These are phyloP conservation scores for Stenodema calcarata DNA, from an alignment of 2,888 invertebrate genomes.

Conservation along the genomic window DNA sequence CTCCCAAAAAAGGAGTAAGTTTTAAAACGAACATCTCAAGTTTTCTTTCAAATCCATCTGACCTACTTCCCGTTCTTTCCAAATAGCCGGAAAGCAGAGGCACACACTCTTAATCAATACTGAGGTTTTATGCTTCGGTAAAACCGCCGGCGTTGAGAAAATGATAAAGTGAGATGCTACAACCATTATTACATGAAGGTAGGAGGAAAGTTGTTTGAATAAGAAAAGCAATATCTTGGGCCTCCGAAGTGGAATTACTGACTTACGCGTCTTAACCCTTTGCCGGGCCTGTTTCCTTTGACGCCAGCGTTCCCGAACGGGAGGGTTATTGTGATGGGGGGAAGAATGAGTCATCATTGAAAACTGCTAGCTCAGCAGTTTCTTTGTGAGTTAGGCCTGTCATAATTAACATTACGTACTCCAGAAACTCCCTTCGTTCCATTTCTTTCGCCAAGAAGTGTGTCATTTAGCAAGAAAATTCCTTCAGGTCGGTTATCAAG, in stretches of 20 bases:
- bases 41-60: background rate
- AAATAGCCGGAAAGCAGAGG: background rate
- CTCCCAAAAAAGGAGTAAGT: background rate
- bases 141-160: background rate
- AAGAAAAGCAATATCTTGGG: slow-evolving; percentile 26
- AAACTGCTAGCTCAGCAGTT: background rate
- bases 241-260: slow-evolving; percentile 3
- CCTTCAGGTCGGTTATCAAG: too few relatives aligned
- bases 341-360: background rate
- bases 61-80: background rate
- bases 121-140: slow-evolving; percentile 4
- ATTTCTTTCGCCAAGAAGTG: too few relatives aligned
- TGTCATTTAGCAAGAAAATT: too few relatives aligned
- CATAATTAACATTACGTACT: too few relatives aligned
- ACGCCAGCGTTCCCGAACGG: background rate
- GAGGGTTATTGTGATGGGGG: background rate
- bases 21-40: background rate
- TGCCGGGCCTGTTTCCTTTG: background rate
- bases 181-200: background rate
- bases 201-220: slow-evolving; percentile 15
- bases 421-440: too few relatives aligned
- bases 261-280: background rate
- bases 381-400: background rate
- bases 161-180: background rate
- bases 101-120: background rate